These are phyloP conservation scores for Otolemur garnettii DNA, from an alignment of 2,113 vertebrate species.

Conservation along the genomic window DNA sequence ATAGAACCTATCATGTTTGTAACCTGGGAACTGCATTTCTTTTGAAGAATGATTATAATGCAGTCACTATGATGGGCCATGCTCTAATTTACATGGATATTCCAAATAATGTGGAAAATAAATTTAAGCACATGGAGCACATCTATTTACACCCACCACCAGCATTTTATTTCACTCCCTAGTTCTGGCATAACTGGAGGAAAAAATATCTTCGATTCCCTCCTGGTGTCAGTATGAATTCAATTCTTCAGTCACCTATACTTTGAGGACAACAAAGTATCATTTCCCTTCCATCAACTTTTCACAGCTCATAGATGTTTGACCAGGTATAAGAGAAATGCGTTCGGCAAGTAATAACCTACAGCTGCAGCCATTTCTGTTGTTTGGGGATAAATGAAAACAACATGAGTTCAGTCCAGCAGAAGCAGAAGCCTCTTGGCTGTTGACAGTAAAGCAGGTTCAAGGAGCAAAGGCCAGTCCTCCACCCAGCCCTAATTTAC, in stretches of 20 bases:
- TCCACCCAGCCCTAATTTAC: conserved; percentile 33
- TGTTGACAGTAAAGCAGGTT: conserved; percentile 60
- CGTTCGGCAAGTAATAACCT: conserved; percentile 85
- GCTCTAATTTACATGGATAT: background rate
- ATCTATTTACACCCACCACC: background rate
- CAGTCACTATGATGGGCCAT: background rate
- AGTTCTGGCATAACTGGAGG: conserved; percentile 1
- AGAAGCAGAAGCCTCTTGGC: conserved; percentile 50
- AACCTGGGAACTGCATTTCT: background rate
- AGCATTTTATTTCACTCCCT: background rate
- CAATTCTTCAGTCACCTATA: background rate
- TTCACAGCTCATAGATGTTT: conserved; percentile 82
- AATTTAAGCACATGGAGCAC: background rate
- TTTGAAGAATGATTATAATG: conserved; percentile 40
- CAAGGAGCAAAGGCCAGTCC: conserved; percentile 17
- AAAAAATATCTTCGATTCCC: background rate
- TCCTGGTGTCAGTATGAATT: conserved; percentile 12
- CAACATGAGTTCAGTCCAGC: conserved; percentile 36
- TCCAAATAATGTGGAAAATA: background rate
- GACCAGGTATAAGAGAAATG: conserved; percentile 84
- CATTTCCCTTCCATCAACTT: conserved; percentile 81
- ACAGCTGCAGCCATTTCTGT: conserved; percentile 83
- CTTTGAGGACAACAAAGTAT: conserved; percentile 53
- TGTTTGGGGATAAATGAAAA: conserved; percentile 64
- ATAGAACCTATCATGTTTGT: no score